phyloP scores from a whole-genome alignment of 92 coral and sea anemone genomes.

The Phenganax stokvisi region DNA sequence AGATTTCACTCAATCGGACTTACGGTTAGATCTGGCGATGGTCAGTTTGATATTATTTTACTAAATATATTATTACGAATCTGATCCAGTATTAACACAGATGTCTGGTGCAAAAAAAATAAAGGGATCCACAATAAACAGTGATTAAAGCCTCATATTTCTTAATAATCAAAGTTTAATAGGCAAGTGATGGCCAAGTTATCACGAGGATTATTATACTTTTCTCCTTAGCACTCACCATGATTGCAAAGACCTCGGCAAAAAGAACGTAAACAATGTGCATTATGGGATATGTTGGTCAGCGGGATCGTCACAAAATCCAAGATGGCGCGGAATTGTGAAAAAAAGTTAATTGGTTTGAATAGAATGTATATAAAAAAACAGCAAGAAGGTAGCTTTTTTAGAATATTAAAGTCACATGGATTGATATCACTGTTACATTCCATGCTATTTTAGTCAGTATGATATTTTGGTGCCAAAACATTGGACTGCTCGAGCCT shows the following conservation, averaged over 20 bases:
- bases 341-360: slow-evolving; percentile 76
- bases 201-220: neutral
- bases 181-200: slow-evolving; percentile 2
- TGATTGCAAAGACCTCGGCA: slow-evolving; percentile 22
- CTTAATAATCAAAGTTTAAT: neutral
- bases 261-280: slow-evolving; percentile 10
- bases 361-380: slow-evolving; percentile 76
- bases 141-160: neutral
- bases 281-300: slow-evolving; percentile 18
- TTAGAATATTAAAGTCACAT: no score
- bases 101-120: neutral
- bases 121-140: neutral
- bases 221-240: slow-evolving; percentile 6
- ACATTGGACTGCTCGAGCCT: no score
- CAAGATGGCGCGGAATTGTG: slow-evolving; percentile 94
- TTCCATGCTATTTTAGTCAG: neutral
- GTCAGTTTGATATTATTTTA: no score
- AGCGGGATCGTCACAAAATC: slow-evolving; percentile 37
- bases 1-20: no score
- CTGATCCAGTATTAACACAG: no score
- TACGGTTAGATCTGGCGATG: no score
- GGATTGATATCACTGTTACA: neutral
- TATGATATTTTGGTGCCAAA: no score
- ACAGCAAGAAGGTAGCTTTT: slow-evolving; percentile 65
- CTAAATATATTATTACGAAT: neutral